A percentile compares a stretch with the other conserved stretches of the same genome.
These are phyloP conservation scores for Chauna torquata DNA, from an alignment of 2,113 vertebrate species.

Conservation along the genomic window DNA sequence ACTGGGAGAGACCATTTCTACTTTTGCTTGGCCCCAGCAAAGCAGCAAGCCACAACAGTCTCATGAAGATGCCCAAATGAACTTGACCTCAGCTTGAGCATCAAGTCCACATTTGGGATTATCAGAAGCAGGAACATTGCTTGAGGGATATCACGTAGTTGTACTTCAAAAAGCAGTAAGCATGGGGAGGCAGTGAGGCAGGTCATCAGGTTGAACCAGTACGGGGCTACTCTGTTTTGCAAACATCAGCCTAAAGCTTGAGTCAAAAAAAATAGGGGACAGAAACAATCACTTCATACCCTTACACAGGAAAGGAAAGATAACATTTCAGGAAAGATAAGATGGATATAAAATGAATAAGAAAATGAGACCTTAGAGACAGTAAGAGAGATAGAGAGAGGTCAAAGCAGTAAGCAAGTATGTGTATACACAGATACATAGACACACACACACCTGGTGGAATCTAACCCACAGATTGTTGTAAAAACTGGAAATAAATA, in stretches of 20 bases:
- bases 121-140: background rate
- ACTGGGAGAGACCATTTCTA: background rate
- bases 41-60: background rate
- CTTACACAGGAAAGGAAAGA: background rate
- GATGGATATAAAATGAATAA: background rate
- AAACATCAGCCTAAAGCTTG: background rate
- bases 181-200: background rate
- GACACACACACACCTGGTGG: background rate
- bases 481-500: constrained; percentile 40
- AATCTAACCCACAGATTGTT: background rate
- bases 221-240: background rate
- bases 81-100: background rate
- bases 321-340: background rate
- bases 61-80: background rate
- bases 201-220: background rate
- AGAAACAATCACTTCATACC: background rate
- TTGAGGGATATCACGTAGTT: background rate
- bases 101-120: background rate
- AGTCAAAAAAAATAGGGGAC: background rate
- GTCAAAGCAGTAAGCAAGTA: background rate
- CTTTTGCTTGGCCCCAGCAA: background rate
- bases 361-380: background rate
- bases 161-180: background rate
- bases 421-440: background rate
- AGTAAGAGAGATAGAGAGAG: background rate